Percentiles rank a stretch among this genome's conserved stretches.
Evolutionary conservation across 2,113 vertebrate genomes (phyloP).

Genomic region (Pomatorhinus ruficollis): DNA sequence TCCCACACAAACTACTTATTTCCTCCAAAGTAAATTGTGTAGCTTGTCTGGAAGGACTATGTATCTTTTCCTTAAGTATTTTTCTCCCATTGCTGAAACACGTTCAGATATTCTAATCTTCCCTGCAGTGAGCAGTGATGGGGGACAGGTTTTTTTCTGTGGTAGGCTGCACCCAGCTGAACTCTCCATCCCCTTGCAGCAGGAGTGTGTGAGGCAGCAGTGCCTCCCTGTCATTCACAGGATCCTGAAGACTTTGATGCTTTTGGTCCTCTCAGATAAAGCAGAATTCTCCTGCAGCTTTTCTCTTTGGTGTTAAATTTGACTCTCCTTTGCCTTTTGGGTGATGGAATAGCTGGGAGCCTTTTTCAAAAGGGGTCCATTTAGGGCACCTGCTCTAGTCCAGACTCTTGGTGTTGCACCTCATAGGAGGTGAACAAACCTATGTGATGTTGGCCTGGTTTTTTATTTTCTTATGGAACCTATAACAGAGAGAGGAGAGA

Average conservation of each 20-base stretch:
- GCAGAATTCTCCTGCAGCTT: neutral
- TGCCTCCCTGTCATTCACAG: neutral
- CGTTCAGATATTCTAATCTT: neutral
- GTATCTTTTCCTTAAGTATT: neutral
- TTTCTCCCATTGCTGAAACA: neutral
- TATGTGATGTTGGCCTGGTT: neutral
- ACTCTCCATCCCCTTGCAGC: fast-evolving
- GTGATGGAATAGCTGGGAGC: neutral
- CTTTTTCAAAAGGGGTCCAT: neutral
- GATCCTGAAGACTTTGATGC: fast-evolving
- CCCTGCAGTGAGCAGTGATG: neutral
- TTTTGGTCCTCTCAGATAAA: neutral
- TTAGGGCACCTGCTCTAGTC: neutral
- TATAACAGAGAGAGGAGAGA: neutral
- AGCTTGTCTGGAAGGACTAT: neutral
- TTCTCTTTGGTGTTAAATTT: neutral
- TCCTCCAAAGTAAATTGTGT: neutral
- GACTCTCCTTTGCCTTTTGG: neutral
- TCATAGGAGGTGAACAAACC: fast-evolving
- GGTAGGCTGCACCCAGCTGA: neutral
- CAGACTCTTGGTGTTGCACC: neutral
- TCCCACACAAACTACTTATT: neutral
- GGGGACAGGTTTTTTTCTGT: neutral
- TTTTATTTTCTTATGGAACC: neutral
- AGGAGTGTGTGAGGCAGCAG: neutral